Percentiles rank a stretch among this genome's conserved stretches.
These are phyloP conservation scores for Acleris laterana DNA, from an alignment of 2,888 invertebrate genomes.

Conservation along the genomic window DNA sequence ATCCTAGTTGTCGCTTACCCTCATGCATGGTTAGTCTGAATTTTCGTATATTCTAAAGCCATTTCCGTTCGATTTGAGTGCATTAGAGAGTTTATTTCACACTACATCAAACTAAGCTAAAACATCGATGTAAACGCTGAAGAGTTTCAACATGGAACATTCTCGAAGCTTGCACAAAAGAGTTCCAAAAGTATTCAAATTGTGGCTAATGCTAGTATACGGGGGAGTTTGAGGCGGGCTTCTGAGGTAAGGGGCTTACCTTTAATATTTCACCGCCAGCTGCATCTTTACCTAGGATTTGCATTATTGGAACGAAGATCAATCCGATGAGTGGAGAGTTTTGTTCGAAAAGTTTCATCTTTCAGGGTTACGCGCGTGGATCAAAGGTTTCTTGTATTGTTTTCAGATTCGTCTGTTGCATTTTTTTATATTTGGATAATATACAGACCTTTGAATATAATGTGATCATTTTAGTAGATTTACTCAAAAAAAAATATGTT, in stretches of 20 bases:
- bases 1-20: too few relatives aligned
- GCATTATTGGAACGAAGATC: conserved; percentile 63
- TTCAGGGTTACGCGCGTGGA: not conserved
- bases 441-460: too few relatives aligned
- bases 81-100: too few relatives aligned
- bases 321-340: conserved; percentile 28
- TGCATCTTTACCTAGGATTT: conserved; percentile 53
- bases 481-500: too few relatives aligned
- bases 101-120: too few relatives aligned
- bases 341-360: conserved; percentile 17
- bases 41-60: too few relatives aligned
- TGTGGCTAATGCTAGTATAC: conserved; percentile 43
- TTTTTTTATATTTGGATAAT: too few relatives aligned
- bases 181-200: conserved; percentile 45
- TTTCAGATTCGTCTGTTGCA: too few relatives aligned
- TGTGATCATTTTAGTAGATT: too few relatives aligned
- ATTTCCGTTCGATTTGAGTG: too few relatives aligned
- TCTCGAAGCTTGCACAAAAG: conserved; percentile 10
- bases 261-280: conserved; percentile 64
- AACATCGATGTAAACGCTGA: too few relatives aligned
- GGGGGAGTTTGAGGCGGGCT: conserved; percentile 41
- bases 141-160: conserved; percentile 9
- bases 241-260: conserved; percentile 58
- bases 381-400: not conserved
- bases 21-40: too few relatives aligned